phyloP scores from a whole-genome alignment of 2,888 invertebrate species.

The Tenthredo amoena region DNA sequence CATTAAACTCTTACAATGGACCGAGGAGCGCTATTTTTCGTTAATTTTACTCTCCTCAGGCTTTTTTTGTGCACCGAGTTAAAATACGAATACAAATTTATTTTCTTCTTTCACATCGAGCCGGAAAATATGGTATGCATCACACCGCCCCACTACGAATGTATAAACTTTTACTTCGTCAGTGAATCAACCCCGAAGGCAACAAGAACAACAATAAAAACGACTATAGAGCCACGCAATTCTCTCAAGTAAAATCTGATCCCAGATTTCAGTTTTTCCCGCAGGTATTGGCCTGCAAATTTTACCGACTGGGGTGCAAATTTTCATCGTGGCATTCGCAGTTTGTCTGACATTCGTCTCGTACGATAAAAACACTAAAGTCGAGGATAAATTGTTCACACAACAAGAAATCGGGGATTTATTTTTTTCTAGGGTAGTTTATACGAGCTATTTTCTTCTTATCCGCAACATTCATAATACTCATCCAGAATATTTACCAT shows the following conservation, averaged over 20 bases:
- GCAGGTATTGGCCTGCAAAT: background rate
- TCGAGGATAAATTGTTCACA: background rate
- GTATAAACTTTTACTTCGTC: background rate
- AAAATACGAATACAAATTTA: background rate
- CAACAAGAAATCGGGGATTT: background rate
- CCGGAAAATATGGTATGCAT: background rate
- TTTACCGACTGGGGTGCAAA: background rate
- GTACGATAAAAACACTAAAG: background rate
- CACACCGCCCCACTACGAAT: background rate
- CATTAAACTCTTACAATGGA: slow-evolving; percentile 11
- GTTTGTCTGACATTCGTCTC: background rate
- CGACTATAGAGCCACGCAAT: background rate
- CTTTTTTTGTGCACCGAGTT: background rate
- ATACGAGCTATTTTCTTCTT: background rate
- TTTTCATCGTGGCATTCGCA: background rate
- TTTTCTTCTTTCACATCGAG: background rate
- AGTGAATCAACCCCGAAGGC: background rate
- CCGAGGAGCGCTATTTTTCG: background rate
- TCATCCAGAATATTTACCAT: background rate
- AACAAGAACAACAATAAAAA: background rate
- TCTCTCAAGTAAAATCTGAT: background rate
- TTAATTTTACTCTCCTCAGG: background rate
- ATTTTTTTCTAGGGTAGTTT: background rate
- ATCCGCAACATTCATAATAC: background rate
- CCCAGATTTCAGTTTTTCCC: background rate